A percentile compares a stretch with the other conserved stretches of the same genome.
Evolutionary conservation across 2,888 invertebrate genomes (phyloP).

Genomic region (Anarsia innoxiella): DNA sequence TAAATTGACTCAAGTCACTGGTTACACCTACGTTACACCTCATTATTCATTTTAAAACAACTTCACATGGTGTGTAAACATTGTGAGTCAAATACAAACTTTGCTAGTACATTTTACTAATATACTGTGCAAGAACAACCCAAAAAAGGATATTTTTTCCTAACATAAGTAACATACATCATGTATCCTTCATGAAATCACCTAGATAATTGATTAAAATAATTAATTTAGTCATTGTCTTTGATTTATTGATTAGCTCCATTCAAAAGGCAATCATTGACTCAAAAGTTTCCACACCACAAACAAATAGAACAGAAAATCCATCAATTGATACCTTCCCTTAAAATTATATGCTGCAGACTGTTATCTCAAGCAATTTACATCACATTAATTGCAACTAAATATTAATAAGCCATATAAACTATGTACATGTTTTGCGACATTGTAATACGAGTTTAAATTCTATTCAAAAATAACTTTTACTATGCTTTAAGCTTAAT

Average conservation of each 20-base stretch:
- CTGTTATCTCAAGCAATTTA: constrained; percentile 42
- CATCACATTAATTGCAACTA: constrained; percentile 63
- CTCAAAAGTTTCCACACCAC: constrained; percentile 19
- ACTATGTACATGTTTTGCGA: constrained; percentile 30
- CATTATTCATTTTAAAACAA: constrained; percentile 1
- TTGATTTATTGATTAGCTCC: too few relatives aligned
- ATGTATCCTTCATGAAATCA: too few relatives aligned
- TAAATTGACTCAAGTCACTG: constrained; percentile 66
- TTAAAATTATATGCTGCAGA: constrained; percentile 47
- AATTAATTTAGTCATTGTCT: too few relatives aligned
- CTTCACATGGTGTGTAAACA: constrained; percentile 4
- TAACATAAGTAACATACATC: too few relatives aligned
- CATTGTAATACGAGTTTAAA: too few relatives aligned
- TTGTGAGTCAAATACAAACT: background rate
- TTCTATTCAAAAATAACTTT: too few relatives aligned
- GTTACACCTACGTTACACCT: constrained; percentile 36
- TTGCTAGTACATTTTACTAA: too few relatives aligned
- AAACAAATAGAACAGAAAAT: constrained; percentile 40
- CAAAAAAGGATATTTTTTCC: constrained; percentile 1
- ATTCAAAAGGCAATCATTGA: too few relatives aligned
- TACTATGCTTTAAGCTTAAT: too few relatives aligned
- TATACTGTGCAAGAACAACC: too few relatives aligned
- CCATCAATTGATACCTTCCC: constrained; percentile 37
- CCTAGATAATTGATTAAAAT: too few relatives aligned
- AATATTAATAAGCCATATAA: constrained; percentile 49